Base-by-base conservation (phyloP, 2,888 invertebrate genomes). In the Amiota communis region DNA sequence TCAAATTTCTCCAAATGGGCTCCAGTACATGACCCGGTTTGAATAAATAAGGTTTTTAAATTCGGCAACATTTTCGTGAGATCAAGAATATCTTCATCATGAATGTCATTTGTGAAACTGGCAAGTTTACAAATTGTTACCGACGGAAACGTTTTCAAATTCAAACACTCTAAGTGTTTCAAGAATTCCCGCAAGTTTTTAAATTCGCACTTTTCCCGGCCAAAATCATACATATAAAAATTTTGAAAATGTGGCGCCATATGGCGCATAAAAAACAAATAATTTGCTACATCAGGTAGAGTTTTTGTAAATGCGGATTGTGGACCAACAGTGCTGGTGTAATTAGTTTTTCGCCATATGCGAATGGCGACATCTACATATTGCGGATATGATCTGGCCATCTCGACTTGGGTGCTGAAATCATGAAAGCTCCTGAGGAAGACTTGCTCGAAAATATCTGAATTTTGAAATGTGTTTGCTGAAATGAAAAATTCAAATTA, bases 261-360 rank as follows among this genome's bases (percentile, higher is more conserved):
- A 4, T 17, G 8, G 4, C 65, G 65, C 65, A 65, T 65, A 65
- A 65, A 65, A 17, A 48, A 65, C 10, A 20, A 17, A 48, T 65
- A 65, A 49, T 65, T 20, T 8, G 48, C 1, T 4, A 10, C 1
- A 6, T 65, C 65, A 15, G 15, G 9, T 8, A 49, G n/a, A 3
- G 0, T 10, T 1, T 65, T 20, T 15, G 6, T 17, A 11, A 12
- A 48, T 8, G 2, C 15, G 12, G 48, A 12, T 12, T 65, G 47
- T 12, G 65, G 65, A 1, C 65, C 65, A 49, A 65, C 6, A 8
- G 15, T n/a, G 1, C 10, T 49, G 47, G 49, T 49, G 3, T 12
- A 8, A 15, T 17, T 2, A 17, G 15, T 3, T 11, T 20, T n/a
- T 9, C 9, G 15, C 65, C 65, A 65, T 3, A 10, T 12, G 13